Evolutionary conservation across 2,113 vertebrate genomes (phyloP).

Genomic region (Anser cygnoides): DNA sequence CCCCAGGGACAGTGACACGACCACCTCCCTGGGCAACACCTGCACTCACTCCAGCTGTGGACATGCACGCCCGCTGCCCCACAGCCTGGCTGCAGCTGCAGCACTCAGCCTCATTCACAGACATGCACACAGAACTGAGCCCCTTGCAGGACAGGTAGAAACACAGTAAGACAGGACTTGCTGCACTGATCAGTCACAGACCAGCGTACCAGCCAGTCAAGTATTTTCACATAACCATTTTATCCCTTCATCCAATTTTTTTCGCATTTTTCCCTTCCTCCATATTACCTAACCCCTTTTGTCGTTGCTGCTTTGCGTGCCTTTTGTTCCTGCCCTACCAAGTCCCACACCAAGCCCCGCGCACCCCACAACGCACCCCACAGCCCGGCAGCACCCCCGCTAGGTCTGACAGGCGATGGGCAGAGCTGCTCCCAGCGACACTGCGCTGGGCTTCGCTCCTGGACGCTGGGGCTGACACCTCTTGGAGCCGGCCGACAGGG

Average conservation of each 20-base stretch:
- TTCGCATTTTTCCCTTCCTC: not conserved
- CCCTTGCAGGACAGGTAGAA: not conserved
- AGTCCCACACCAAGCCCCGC: not conserved
- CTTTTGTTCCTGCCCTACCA: not conserved
- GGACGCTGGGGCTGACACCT: not conserved
- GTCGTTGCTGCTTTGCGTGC: not conserved
- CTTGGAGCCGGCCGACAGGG: not conserved
- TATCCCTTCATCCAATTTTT: not conserved
- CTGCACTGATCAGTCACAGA: not conserved
- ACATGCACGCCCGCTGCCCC: not conserved
- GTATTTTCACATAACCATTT: not conserved
- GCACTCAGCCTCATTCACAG: not conserved
- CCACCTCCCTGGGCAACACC: no score
- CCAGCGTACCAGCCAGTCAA: not conserved
- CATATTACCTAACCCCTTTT: not conserved
- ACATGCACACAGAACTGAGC: not conserved
- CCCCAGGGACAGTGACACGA: no score
- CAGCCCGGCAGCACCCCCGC: not conserved
- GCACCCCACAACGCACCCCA: not conserved
- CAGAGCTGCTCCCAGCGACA: not conserved
- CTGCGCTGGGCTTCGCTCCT: not conserved
- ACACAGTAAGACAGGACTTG: not conserved
- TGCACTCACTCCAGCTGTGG: not conserved
- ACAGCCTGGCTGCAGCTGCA: not conserved
- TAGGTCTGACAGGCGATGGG: rapidly evolving